Evolutionary conservation across 1,140 invertebrate genomes (phyloP), one percentile per base, ranked within the genome.

Genomic region (Globodera rostochiensis): DNA sequence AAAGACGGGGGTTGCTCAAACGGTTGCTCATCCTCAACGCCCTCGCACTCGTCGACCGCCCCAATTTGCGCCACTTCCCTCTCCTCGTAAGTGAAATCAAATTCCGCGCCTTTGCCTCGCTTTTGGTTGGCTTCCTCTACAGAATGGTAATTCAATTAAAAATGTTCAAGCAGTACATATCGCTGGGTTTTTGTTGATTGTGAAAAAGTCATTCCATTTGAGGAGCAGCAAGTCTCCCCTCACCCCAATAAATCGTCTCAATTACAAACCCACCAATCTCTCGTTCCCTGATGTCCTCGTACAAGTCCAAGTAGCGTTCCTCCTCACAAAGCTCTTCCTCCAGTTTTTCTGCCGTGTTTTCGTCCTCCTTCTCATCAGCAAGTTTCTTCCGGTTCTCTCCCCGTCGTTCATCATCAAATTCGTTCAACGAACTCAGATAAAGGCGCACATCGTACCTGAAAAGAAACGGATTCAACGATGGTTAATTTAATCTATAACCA

Each of bases 371-470:
- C 0, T 64, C 50, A 11, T 19, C 57, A 7, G 50, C 50, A 13
- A 5, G 15, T 11, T 6, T 53, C 78, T 49, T 15, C 49, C n/a
- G 47, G n/a, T 7, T 8, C 25, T 46, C 8, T 73, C 11, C 45
- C 79, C 60, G 46, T 79, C 25, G 8, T 85, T 77, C 67, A 4
- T 77, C 73, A 36, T 74, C 77, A n/a, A 80, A 84, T 60, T 87
- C 76, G 57, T 84, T 79, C 13, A 88, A 74, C 36, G 83, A 84
- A 60, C 94, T 93, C 90, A 97, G 92, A 73, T 95, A 94, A 74
- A 95, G 95, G 81, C 97, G 92, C 80, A 94, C 95, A 92, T 98
- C 97, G 92, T 98, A 98, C 92, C 96, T 98, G 88, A 70, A 90
- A 86, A 57, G 53, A 70, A 77, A 76, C 13, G 21, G n/a, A 83